Percentiles rank a stretch among this genome's conserved stretches.
Conservation (phyloP, 2,113 vertebrate genomes). For the Odobenus rosmarus region DNA sequence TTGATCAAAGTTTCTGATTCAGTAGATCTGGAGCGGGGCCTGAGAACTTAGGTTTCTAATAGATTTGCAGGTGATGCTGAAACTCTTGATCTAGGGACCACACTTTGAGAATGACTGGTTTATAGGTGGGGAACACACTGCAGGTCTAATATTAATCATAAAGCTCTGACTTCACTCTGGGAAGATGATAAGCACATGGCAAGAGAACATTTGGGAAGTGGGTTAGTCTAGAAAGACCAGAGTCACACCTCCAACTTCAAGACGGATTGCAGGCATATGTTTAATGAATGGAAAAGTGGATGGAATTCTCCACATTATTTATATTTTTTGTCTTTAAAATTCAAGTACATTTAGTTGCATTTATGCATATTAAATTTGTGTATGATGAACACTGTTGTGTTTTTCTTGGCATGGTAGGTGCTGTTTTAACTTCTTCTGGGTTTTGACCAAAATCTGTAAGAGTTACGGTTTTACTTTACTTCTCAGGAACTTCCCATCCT, state of each 20-base stretch:
- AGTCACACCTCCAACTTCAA: neutral
- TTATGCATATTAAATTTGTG: neutral
- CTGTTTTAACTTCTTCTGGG: neutral
- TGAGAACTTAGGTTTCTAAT: neutral
- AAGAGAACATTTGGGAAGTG: neutral
- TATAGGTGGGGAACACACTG: neutral
- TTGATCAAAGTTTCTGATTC: neutral
- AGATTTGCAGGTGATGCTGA: neutral
- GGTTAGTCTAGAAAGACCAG: neutral
- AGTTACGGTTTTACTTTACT: neutral
- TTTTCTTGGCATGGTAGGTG: neutral
- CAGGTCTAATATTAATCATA: neutral
- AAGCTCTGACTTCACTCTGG: neutral
- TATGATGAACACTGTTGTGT: neutral
- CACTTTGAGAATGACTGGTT: neutral
- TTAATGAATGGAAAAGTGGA: neutral
- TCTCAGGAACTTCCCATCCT: neutral
- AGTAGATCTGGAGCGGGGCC: neutral
- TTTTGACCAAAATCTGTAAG: neutral
- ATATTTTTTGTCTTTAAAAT: conserved; percentile 5
- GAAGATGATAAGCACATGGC: neutral
- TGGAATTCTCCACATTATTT: neutral
- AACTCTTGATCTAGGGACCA: neutral
- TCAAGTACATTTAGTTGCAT: neutral
- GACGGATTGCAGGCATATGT: neutral